Evolutionary conservation across 2,113 vertebrate genomes (phyloP), one percentile per base, ranked within the genome.

Genomic region (Phyllostomus discolor): DNA sequence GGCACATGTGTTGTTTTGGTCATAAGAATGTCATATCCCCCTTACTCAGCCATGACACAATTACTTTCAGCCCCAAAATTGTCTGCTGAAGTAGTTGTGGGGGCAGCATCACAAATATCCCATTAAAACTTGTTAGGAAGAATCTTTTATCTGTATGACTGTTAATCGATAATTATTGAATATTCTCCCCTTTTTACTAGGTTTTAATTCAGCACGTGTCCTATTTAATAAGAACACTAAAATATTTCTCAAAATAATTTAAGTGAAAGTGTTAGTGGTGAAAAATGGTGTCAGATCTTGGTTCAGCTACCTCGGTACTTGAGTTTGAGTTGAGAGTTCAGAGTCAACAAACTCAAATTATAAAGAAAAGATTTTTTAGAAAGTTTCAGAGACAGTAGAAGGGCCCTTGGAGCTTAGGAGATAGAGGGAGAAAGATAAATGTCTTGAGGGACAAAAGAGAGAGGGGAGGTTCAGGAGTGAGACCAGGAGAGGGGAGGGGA

Each of bases 121-220:
- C 14, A 33, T 59, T 90, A 91, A 70, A 93, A 76, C 57, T 69
- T 85, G 28, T 78, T 54, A 90, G 85, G 75, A 96, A 92, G 10
- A 82, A 28, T 41, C 33, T n/a, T 85, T 64, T 46, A n/a, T 79
- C 16, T 17, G 88, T 28, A 50, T 57, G n/a, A 88, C 46, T 80
- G 64, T 43, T 72, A 70, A 93, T 19, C 78, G 33, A 38, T 97
- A 78, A 95, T 92, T 92, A 91, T 82, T 95, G 59, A 89, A 31
- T 79, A 92, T 88, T 88, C 59, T 95, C 22, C 38, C 20, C 91
- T 43, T 91, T 57, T 91, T 24, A 1, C 86, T 86, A 82, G 89
- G 78, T 66, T 96, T 89, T 94, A 93, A 90, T 41, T 90, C 5
- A 72, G 26, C 73, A 54, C 38, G 43, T 62, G 62, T 76, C 78